Evolutionary conservation across 1,140 invertebrate species (phyloP).

Genomic region (Brachystomella parvula): DNA sequence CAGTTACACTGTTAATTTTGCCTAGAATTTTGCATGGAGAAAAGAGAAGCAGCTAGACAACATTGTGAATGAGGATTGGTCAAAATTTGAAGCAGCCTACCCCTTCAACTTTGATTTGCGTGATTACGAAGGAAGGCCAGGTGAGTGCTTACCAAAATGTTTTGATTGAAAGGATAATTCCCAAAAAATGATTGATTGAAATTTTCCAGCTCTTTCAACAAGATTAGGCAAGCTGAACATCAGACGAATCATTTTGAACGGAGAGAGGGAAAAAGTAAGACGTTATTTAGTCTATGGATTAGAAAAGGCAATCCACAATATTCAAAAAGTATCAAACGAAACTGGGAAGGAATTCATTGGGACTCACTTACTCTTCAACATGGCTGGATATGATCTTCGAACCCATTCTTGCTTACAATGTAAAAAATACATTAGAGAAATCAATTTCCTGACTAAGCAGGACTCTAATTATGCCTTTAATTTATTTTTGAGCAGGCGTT

Average conservation of each 20-base stretch:
- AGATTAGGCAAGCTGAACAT: background rate
- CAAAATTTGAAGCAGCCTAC: background rate
- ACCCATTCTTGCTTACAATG: slow-evolving; percentile 1
- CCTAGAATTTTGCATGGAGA: slow-evolving; percentile 2
- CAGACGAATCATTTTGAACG: background rate
- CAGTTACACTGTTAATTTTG: background rate
- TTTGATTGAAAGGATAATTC: background rate
- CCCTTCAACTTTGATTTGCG: slow-evolving; percentile 3
- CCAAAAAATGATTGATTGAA: background rate
- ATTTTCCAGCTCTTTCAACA: background rate
- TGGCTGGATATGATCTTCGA: slow-evolving; percentile 5
- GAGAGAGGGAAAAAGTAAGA: background rate
- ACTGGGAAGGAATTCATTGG: slow-evolving; percentile 7
- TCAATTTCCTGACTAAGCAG: background rate
- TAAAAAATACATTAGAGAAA: background rate
- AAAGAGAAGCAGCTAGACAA: background rate
- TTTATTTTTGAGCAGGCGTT: background rate
- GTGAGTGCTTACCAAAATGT: background rate
- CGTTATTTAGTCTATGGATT: background rate
- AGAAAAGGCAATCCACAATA: background rate
- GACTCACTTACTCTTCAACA: background rate
- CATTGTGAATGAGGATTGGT: background rate
- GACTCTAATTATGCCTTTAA: background rate
- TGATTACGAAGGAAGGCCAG: background rate
- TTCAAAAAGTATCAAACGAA: slow-evolving; percentile 1